Evolutionary conservation across 2,797 vertebrate genomes (phyloP).

Genomic region (Takifugu ocellatus): DNA sequence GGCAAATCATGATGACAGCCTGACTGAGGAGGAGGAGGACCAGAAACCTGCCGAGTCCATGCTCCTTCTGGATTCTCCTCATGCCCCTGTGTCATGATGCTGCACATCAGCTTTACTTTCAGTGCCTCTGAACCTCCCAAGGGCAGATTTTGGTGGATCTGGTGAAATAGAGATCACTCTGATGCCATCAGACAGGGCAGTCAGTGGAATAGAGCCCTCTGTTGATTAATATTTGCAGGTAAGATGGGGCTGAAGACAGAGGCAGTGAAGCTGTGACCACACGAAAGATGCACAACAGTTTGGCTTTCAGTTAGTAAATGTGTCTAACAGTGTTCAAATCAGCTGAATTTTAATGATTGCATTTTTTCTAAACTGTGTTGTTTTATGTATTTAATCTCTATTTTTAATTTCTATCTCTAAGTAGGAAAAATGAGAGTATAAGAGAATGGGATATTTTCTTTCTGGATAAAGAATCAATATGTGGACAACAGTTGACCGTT

Average conservation of each 20-base stretch:
- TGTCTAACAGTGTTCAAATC: neutral
- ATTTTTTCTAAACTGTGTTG: neutral
- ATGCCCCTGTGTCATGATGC: neutral
- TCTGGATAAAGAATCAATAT: too few relatives aligned
- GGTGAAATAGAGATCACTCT: neutral
- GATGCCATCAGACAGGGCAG: conserved; percentile 1
- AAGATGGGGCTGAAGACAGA: conserved; percentile 23
- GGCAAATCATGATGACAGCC: conserved; percentile 46
- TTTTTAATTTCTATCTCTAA: neutral
- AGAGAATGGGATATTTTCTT: too few relatives aligned
- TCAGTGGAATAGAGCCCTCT: conserved; percentile 42
- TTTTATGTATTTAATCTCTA: neutral
- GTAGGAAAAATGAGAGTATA: too few relatives aligned
- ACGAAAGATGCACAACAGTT: too few relatives aligned
- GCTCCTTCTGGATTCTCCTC: conserved; percentile 16
- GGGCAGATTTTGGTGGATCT: neutral
- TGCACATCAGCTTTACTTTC: conserved; percentile 1
- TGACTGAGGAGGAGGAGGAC: conserved; percentile 2
- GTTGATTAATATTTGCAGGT: conserved; percentile 62
- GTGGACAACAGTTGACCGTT: too few relatives aligned
- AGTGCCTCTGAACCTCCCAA: conserved; percentile 1
- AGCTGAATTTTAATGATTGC: neutral
- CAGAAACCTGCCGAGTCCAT: conserved; percentile 20
- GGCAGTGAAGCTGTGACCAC: neutral
- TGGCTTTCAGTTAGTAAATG: too few relatives aligned